Evolutionary conservation across 2,113 vertebrate genomes (phyloP).

Genomic region (Chloropsis hardwickii): DNA sequence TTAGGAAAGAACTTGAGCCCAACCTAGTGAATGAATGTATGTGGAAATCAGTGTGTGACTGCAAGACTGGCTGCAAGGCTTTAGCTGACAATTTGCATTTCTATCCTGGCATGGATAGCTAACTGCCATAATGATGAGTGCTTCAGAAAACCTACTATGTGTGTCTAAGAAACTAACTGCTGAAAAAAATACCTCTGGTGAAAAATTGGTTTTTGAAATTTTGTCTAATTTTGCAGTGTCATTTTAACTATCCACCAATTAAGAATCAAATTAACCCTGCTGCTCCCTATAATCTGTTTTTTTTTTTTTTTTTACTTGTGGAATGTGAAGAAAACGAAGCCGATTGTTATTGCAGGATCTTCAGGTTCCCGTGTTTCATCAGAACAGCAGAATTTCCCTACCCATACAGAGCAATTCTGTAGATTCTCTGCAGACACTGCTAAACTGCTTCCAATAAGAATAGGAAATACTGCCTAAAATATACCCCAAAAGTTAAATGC

Average conservation of each 20-base stretch:
- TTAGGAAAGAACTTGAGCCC: background rate
- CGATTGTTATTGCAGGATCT: background rate
- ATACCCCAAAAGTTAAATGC: background rate
- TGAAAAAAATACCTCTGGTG: background rate
- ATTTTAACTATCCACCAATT: background rate
- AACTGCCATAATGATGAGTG: fast-evolving
- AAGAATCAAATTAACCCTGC: background rate
- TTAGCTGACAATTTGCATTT: background rate
- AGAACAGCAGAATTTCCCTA: background rate
- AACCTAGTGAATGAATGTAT: background rate
- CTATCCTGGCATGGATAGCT: background rate
- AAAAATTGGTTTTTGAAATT: background rate
- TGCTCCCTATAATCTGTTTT: background rate
- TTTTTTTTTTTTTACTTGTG: background rate
- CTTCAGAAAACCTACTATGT: background rate
- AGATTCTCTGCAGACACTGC: background rate
- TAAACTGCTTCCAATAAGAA: background rate
- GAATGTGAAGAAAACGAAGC: background rate
- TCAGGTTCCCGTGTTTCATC: background rate
- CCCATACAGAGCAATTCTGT: background rate
- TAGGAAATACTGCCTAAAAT: background rate
- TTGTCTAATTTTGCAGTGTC: background rate
- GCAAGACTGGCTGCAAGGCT: background rate
- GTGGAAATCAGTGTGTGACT: background rate
- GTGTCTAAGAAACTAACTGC: background rate